phyloP scores from a whole-genome alignment of 2,888 invertebrate genomes.

The Drosophila subsilvestris region DNA sequence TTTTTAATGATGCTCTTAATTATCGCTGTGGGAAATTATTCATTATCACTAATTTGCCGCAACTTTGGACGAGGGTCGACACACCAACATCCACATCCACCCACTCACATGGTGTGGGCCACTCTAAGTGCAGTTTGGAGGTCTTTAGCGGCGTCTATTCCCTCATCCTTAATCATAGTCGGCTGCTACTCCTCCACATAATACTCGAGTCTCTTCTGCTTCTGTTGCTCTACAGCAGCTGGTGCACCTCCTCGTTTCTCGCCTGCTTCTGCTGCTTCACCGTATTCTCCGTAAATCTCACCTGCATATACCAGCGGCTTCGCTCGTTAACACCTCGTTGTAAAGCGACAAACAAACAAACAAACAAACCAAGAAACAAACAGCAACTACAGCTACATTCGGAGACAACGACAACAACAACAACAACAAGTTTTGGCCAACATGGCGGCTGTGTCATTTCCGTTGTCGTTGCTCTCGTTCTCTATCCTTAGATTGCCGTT shows the following conservation, averaged over 20 bases:
- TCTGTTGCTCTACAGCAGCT: not conserved
- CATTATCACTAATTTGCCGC: slow-evolving; percentile 77
- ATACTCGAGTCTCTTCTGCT: not conserved
- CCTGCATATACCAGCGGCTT: slow-evolving; percentile 18
- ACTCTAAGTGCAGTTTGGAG: slow-evolving; percentile 51
- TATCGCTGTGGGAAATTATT: slow-evolving; percentile 77
- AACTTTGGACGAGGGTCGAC: slow-evolving; percentile 33
- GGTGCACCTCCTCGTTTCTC: slow-evolving; percentile 3
- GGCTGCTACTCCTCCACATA: too few relatives aligned
- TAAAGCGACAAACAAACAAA: slow-evolving; percentile 37
- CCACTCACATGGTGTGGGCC: slow-evolving; percentile 25
- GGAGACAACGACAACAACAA: slow-evolving; percentile 33
- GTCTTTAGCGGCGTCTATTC: slow-evolving; percentile 38
- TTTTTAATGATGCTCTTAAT: slow-evolving; percentile 77
- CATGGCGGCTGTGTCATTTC: slow-evolving; percentile 75
- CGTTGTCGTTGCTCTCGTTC: slow-evolving; percentile 53
- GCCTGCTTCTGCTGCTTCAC: slow-evolving; percentile 8
- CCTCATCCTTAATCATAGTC: not conserved
- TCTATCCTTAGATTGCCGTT: not conserved
- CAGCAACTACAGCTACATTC: slow-evolving; percentile 24
- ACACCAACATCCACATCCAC: slow-evolving; percentile 1
- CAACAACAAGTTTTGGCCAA: slow-evolving; percentile 53
- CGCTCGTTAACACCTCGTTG: slow-evolving; percentile 64
- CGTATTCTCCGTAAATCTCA: not conserved
- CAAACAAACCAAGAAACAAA: slow-evolving; percentile 9